Evolutionary conservation across 2,113 vertebrate species (phyloP).

Genomic region (Ceyx margarethae): DNA sequence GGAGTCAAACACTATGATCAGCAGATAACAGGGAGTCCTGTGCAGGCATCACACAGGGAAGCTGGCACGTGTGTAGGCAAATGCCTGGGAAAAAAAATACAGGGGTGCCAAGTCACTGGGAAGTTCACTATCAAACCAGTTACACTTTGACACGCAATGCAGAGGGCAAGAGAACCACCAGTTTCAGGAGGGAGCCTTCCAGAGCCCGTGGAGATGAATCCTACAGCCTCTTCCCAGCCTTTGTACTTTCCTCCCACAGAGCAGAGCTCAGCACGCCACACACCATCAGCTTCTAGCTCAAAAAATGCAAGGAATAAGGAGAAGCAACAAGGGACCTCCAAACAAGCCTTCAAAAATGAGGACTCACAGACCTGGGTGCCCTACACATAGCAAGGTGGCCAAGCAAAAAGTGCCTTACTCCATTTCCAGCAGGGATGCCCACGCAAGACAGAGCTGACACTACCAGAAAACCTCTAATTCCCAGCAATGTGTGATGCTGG

Average conservation of each 20-base stretch:
- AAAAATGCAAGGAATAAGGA: not conserved
- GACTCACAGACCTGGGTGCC: fast-evolving
- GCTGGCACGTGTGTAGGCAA: not conserved
- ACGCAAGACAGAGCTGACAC: fast-evolving
- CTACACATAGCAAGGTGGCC: fast-evolving
- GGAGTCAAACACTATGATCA: not conserved
- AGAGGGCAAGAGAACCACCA: not conserved
- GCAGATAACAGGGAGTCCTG: slow-evolving; percentile 15
- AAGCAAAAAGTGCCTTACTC: not conserved
- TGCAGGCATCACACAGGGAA: not conserved
- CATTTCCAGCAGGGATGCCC: not conserved
- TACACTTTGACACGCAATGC: not conserved
- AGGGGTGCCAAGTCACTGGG: not conserved
- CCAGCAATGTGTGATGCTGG: not conserved
- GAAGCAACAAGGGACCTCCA: not conserved
- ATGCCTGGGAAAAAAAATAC: not conserved
- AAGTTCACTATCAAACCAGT: not conserved
- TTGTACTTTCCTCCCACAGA: not conserved
- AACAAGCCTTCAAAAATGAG: not conserved
- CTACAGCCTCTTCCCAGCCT: not conserved
- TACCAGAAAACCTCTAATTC: not conserved
- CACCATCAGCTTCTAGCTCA: not conserved
- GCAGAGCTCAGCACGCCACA: not conserved
- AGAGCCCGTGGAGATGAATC: not conserved
- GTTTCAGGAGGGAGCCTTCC: not conserved